Evolutionary conservation across 2,113 vertebrate genomes (phyloP), one percentile per base, ranked within the genome.

Genomic region (Alectura lathami): DNA sequence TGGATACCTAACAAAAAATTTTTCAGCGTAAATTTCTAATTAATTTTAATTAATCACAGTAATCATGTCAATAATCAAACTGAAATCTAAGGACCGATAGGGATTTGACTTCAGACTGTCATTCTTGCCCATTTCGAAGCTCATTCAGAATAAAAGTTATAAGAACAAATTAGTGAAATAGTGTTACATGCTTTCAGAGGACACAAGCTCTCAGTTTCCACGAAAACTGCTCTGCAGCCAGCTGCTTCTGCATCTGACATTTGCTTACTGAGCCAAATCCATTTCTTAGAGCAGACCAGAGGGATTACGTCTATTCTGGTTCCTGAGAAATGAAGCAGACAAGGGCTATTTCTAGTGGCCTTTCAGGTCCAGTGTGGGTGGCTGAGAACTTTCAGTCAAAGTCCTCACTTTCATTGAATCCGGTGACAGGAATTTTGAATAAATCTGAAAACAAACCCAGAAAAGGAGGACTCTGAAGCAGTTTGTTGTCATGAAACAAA

Each of bases 341-440:
- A 14, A 86, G 76, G 91, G 91, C 66, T 97, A 93, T 97, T 97
- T 97, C 95, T 88, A 78, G 59, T 91, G 85, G 91, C 91, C 90
- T 95, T 93, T 94, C 69, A 94, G 78, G 66, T 79, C 60, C 56
- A 70, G n/a, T 94, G 88, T 96, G 94, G 88, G 90, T 88, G 96
- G 94, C 76, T 60, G 53, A 88, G 92, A 94, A 80, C 86, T 88
- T 62, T 45, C 76, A 91, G 22, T 85, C 63, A 85, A 78, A 93
- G 42, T 80, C 75, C 51, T 93, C 24, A 86, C 83, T 92, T 96
- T 93, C 80, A 86, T 1, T 43, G 67, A 87, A 88, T 67, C 30
- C 40, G 86, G 74, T 59, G 59, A 83, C 70, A 76, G 0, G 38
- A 81, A 80, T 91, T 86, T 93, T 91, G 83, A 78, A 27, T 57